phyloP scores from a whole-genome alignment of 2,888 invertebrate genomes.

The Apamea sordens region DNA sequence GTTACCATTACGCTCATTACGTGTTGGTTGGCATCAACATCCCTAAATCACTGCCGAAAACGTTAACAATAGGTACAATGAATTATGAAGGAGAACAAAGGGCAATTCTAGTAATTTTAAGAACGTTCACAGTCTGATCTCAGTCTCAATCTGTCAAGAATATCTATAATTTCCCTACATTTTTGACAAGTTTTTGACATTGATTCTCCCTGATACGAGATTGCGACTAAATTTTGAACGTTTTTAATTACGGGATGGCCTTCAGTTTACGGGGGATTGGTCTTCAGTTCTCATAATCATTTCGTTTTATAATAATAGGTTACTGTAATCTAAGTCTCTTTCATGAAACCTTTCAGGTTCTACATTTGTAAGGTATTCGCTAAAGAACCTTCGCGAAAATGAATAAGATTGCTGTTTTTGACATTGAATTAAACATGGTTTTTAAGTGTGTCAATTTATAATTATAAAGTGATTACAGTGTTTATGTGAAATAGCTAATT shows the following conservation, averaged over 20 bases:
- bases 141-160: no score
- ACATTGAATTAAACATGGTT: constrained; percentile 32
- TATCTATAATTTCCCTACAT: no score
- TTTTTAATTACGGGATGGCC: no score
- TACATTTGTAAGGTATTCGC: background rate
- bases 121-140: no score
- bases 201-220: no score
- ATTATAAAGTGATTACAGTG: constrained; percentile 24
- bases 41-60: background rate
- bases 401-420: background rate
- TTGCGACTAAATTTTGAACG: no score
- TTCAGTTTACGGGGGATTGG: no score
- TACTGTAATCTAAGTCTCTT: background rate
- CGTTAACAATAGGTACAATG: background rate
- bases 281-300: background rate
- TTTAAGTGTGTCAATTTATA: constrained; percentile 27
- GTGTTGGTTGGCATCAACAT: background rate
- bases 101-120: no score
- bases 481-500: constrained; percentile 20
- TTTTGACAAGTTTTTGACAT: no score
- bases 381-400: constrained; percentile 2
- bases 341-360: background rate
- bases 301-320: background rate
- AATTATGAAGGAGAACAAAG: background rate
- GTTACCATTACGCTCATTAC: background rate